These are phyloP conservation scores for Andrena hattorfiana DNA, from an alignment of 2,888 invertebrate species.

Conservation along the genomic window DNA sequence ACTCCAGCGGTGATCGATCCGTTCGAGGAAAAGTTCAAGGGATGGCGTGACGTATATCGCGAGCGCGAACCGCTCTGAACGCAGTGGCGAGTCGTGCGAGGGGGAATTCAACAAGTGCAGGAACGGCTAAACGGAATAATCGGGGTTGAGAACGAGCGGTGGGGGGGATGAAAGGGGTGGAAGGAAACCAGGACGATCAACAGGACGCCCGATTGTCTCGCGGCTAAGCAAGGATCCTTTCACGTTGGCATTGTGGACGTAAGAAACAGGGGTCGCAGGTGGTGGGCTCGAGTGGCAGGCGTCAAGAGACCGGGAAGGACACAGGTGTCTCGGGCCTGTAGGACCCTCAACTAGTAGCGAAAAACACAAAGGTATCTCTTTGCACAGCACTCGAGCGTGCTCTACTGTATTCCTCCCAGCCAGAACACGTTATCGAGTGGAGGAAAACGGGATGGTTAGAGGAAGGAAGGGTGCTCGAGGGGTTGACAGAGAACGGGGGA, in stretches of 20 bases:
- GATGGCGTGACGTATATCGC: constrained; percentile 27
- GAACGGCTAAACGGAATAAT: constrained; percentile 30
- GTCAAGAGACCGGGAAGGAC: no score
- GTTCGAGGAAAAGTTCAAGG: background rate
- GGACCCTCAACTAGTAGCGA: background rate
- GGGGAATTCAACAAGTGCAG: constrained; percentile 64
- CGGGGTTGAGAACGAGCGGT: background rate
- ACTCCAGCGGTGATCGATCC: constrained; percentile 11
- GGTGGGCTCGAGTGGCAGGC: no score
- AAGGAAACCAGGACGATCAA: constrained; percentile 4
- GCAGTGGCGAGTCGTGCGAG: constrained; percentile 12
- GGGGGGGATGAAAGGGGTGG: background rate
- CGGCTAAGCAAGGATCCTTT: background rate
- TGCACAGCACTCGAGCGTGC: constrained; percentile 2
- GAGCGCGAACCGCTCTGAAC: constrained; percentile 25
- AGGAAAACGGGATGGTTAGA: background rate
- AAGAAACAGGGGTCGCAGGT: background rate
- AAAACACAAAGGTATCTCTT: background rate
- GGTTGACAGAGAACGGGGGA: background rate
- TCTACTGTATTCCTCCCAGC: background rate
- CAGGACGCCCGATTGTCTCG: constrained; percentile 8
- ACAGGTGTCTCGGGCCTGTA: no score
- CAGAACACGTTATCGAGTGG: background rate
- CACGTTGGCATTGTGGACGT: background rate
- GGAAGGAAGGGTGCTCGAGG: background rate